Conservation (phyloP, 1,140 invertebrate genomes). For the Pristionchus pacificus region DNA sequence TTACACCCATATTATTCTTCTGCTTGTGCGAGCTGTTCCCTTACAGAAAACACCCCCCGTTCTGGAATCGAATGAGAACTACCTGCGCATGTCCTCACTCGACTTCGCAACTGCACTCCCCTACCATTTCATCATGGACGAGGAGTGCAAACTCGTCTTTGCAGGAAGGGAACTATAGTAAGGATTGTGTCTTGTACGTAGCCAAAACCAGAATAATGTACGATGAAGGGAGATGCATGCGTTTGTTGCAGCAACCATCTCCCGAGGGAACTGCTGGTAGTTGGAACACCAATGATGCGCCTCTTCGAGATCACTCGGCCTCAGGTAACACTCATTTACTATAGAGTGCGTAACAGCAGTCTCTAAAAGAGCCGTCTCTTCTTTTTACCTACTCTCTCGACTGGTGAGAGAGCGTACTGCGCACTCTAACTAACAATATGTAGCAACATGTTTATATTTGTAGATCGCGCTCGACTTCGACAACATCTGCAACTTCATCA, state of each 20-base stretch:
- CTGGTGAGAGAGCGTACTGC: too few relatives aligned
- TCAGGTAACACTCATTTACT: too few relatives aligned
- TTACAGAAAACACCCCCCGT: too few relatives aligned
- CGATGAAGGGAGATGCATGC: too few relatives aligned
- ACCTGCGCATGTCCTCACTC: slow-evolving; percentile 11
- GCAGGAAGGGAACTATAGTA: slow-evolving; percentile 49
- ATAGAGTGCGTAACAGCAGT: too few relatives aligned
- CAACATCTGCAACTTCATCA: slow-evolving; percentile 54
- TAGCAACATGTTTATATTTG: slow-evolving; percentile 52
- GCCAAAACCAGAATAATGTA: too few relatives aligned
- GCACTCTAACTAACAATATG: too few relatives aligned
- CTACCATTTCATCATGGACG: slow-evolving; percentile 60
- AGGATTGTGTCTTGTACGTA: neutral
- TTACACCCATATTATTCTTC: too few relatives aligned
- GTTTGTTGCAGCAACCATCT: slow-evolving; percentile 45
- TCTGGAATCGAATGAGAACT: slow-evolving; percentile 7
- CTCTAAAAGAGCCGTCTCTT: too few relatives aligned
- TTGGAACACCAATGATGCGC: slow-evolving; percentile 45
- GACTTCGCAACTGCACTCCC: slow-evolving; percentile 48
- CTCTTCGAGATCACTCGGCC: slow-evolving; percentile 53
- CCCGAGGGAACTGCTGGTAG: slow-evolving; percentile 42
- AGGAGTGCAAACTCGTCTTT: slow-evolving; percentile 48
- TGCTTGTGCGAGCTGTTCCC: too few relatives aligned
- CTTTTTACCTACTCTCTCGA: too few relatives aligned
- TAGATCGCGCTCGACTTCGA: slow-evolving; percentile 54